Base-by-base conservation (phyloP, 1,140 invertebrate genomes). In the Ooceraea biroi region DNA sequence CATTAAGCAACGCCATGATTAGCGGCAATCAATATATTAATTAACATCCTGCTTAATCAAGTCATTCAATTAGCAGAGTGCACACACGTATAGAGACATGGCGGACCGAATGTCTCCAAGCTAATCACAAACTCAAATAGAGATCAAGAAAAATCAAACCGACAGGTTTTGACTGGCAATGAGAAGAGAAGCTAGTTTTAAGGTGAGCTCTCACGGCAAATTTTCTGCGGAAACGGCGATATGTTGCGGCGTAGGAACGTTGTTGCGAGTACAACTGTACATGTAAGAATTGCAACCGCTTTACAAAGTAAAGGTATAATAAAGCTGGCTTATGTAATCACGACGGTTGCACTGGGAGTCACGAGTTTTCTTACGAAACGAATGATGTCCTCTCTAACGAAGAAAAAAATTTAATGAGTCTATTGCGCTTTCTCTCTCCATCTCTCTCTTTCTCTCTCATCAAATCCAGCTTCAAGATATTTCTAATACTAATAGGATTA, bases 261-360 rank as follows among this genome's bases (percentile, higher is more conserved):
- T 12, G 19, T 48, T 65, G 44, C 66, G 58, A 82, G 66, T 61
- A 50, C 52, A 72, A 72, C 36, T 41, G 30, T 44, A 52, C 17
- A 2, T 36, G 58, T 57, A 57, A 76, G 58, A 82, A 76, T 76
- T 61, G 58, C 48, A 22, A 69, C 46, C 17, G 44, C 69, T 76
- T 82, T 76, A 63, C 69, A 82, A 73, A 61, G 80, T 61, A 82
- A 74, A 82, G 19, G 69, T 76, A 25, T 76, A 74, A 72, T 73
- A 82, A 72, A 41, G 55, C 57, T 19, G 19, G 14, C 46, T 82
- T 82, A 52, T 22, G 80, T 82, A 82, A 82, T 82, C 41, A 61
- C 10, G 17, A 0, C 69, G 58, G 76, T 82, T 82, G 57, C 78
- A 19, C 44, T n/a, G 57, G n/a, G 12, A 69, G 22, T 44, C 55